Evolutionary conservation across 30 jellyfish, hydroid and myxozoan genomes (phyloP).

Genomic region (Clytia hemisphaerica): DNA sequence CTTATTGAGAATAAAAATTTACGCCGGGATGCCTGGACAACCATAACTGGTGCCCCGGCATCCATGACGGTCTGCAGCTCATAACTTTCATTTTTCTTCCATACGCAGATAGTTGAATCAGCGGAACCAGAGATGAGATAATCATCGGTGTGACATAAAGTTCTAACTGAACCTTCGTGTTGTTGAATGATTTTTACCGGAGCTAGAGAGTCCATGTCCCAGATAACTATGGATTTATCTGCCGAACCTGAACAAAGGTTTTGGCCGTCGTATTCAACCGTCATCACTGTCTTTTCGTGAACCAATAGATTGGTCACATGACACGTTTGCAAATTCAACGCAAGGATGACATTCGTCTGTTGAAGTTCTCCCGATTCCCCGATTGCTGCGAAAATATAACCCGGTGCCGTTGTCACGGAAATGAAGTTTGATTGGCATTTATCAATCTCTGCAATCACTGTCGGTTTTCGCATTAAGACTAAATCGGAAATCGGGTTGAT

Average conservation of each 20-base stretch:
- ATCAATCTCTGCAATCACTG: constrained; percentile 28
- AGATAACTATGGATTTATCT: constrained; percentile 66
- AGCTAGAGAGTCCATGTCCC: constrained; percentile 59
- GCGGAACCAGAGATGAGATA: constrained; percentile 65
- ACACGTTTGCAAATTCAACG: constrained; percentile 22
- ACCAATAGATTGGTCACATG: constrained; percentile 59
- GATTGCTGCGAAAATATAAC: constrained; percentile 32
- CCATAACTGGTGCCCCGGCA: constrained; percentile 41
- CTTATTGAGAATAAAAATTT: constrained; percentile 56
- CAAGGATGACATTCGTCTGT: constrained; percentile 35
- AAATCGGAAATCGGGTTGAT: constrained; percentile 75
- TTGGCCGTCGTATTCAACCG: constrained; percentile 40
- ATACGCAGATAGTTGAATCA: constrained; percentile 48
- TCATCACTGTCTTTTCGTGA: constrained; percentile 54
- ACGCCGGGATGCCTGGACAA: constrained; percentile 49
- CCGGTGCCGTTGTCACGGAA: constrained; percentile 29
- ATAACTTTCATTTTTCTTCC: constrained; percentile 32
- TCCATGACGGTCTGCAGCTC: constrained; percentile 1
- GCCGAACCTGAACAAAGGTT: constrained; percentile 59
- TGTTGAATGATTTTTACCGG: constrained; percentile 38
- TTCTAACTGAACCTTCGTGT: constrained; percentile 70
- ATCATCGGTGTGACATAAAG: constrained; percentile 46
- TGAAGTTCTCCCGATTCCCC: constrained; percentile 17
- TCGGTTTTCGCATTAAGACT: constrained; percentile 35
- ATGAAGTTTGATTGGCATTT: constrained; percentile 24